A percentile compares a stretch with the other conserved stretches of the same genome.
Evolutionary conservation across 2,888 invertebrate species (phyloP).

Genomic region (Dastarcus helophoroides): DNA sequence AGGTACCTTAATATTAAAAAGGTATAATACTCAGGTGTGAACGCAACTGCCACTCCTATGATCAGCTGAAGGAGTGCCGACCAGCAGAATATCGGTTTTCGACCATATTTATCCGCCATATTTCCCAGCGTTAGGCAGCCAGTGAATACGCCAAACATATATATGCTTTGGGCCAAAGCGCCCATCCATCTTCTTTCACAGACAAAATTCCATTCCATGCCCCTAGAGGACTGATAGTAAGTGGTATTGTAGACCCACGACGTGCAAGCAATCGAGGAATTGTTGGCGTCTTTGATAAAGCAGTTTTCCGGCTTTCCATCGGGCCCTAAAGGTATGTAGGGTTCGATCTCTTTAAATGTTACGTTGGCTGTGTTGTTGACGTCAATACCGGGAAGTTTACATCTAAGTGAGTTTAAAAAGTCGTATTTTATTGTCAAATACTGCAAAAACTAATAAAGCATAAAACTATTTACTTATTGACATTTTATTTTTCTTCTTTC

Average conservation of each 20-base stretch:
- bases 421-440: too few relatives aligned
- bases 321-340: constrained; percentile 46
- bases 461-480: too few relatives aligned
- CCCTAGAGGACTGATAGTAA: constrained; percentile 59
- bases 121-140: constrained; percentile 70
- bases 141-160: constrained; percentile 74
- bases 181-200: constrained; percentile 73
- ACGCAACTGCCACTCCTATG: constrained; percentile 54
- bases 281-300: constrained; percentile 39
- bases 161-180: constrained; percentile 62
- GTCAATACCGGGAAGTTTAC: constrained; percentile 47
- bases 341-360: constrained; percentile 41
- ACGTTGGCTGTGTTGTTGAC: constrained; percentile 35
- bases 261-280: constrained; percentile 36
- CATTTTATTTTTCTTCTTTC: too few relatives aligned
- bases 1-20: constrained; percentile 51
- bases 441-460: too few relatives aligned
- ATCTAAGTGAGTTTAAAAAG: too few relatives aligned
- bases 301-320: constrained; percentile 55
- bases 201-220: constrained; percentile 74
- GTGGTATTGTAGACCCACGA: constrained; percentile 63
- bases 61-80: constrained; percentile 64
- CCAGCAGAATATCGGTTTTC: constrained; percentile 68
- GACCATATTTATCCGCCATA: constrained; percentile 63
- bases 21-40: constrained; percentile 64